These are phyloP conservation scores for Acyrthosiphon pisum DNA, from an alignment of 1,140 invertebrate species.

Conservation along the genomic window DNA sequence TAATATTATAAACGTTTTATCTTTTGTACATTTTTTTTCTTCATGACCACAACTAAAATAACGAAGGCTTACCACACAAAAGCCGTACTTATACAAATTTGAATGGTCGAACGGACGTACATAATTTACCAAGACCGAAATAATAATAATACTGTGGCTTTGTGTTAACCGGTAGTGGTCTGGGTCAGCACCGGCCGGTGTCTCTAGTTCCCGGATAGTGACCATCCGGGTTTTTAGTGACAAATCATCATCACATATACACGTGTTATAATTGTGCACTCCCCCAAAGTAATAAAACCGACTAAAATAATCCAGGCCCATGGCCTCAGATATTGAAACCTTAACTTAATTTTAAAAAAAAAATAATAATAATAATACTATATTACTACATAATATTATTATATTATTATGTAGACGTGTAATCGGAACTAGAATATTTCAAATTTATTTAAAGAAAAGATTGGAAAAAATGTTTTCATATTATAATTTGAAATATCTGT, in stretches of 20 bases:
- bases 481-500: not conserved
- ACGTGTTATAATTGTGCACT: no score
- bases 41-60: not conserved
- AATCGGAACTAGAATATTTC: not conserved
- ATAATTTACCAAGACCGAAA: not conserved
- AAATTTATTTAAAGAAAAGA: not conserved
- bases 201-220: no score
- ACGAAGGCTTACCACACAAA: not conserved
- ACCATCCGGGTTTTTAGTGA: no score
- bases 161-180: no score
- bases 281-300: no score
- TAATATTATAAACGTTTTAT: not conserved
- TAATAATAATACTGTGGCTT: not conserved
- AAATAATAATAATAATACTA: not conserved
- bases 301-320: no score
- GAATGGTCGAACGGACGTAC: not conserved
- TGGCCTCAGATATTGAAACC: no score
- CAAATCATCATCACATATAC: no score
- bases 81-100: not conserved
- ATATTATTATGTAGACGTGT: not conserved
- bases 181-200: no score
- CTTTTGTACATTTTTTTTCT: not conserved
- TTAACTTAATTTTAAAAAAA: no score
- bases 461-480: not conserved
- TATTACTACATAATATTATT: no score